Conservation (phyloP, 2,113 vertebrate genomes). For the Anoura caudifer region DNA sequence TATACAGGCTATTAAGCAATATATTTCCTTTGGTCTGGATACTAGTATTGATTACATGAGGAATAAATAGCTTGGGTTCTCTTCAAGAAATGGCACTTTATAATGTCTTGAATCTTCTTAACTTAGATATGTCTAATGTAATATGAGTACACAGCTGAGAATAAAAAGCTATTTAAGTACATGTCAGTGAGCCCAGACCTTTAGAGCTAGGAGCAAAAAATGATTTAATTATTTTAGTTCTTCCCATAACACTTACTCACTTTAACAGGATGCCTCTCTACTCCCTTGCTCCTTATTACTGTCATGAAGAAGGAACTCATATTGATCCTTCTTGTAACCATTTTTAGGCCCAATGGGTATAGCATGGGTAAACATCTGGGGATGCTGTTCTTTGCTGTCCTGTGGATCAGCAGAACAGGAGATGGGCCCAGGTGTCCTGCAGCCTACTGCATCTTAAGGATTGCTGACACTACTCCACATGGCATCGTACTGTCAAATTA, state of each 20-base stretch:
- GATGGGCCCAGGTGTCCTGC: slow-evolving; percentile 72
- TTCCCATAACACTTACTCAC: background rate
- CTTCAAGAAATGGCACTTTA: background rate
- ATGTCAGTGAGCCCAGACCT: background rate
- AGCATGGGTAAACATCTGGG: slow-evolving; percentile 72
- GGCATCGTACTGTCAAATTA: slow-evolving; percentile 46
- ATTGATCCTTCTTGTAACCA: slow-evolving; percentile 44
- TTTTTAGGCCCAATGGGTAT: slow-evolving; percentile 63
- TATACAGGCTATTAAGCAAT: background rate
- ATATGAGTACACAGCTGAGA: background rate
- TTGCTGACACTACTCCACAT: slow-evolving; percentile 71
- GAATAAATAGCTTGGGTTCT: background rate
- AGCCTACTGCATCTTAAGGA: slow-evolving; percentile 56
- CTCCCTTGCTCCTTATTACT: slow-evolving; percentile 7
- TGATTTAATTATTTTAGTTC: slow-evolving; percentile 40
- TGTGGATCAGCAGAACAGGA: slow-evolving; percentile 67
- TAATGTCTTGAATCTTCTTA: slow-evolving; percentile 25
- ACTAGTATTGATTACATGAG: background rate
- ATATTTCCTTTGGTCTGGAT: slow-evolving; percentile 12
- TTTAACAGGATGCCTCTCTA: slow-evolving; percentile 42
- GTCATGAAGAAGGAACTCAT: slow-evolving; percentile 21
- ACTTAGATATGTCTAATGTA: background rate
- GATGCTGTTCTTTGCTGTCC: slow-evolving; percentile 74
- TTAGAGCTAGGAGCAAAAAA: slow-evolving; percentile 22
- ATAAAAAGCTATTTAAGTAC: background rate